A percentile compares a stretch with the other conserved stretches of the same genome.
Evolutionary conservation across 2,113 vertebrate species (phyloP).

Genomic region (Sebastes schlegelii): DNA sequence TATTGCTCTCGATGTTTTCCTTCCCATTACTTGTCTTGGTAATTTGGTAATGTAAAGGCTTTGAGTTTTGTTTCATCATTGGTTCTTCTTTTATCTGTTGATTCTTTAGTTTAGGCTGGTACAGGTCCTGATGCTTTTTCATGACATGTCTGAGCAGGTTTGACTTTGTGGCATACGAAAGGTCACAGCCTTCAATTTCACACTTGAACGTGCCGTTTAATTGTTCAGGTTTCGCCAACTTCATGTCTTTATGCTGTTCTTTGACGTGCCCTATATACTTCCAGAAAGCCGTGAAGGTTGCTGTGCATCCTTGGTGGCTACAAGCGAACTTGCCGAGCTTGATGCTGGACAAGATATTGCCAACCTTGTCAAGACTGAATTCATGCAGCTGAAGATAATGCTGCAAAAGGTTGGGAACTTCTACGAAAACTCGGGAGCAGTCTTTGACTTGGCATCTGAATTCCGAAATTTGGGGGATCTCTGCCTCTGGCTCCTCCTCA

Average conservation of each 20-base stretch:
- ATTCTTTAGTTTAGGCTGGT: slow-evolving; percentile 90
- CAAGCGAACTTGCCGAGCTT: slow-evolving; percentile 90
- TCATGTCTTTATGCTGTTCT: slow-evolving; percentile 87
- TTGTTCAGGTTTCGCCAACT: slow-evolving; percentile 81
- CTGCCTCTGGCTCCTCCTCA: slow-evolving; percentile 78
- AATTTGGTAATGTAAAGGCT: slow-evolving; percentile 83
- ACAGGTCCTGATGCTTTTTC: slow-evolving; percentile 94
- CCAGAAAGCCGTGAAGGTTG: slow-evolving; percentile 87
- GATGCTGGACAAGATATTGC: slow-evolving; percentile 82
- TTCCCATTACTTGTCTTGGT: slow-evolving; percentile 86
- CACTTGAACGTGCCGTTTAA: slow-evolving; percentile 90
- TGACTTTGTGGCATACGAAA: slow-evolving; percentile 93
- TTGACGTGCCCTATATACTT: slow-evolving; percentile 91
- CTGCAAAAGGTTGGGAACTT: slow-evolving; percentile 90
- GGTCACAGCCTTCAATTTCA: slow-evolving; percentile 94
- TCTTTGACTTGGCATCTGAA: slow-evolving; percentile 94
- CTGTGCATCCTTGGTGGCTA: slow-evolving; percentile 90
- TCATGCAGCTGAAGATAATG: slow-evolving; percentile 95
- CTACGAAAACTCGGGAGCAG: slow-evolving; percentile 94
- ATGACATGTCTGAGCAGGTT: slow-evolving; percentile 94
- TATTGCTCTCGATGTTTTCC: slow-evolving; percentile 86
- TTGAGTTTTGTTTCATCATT: slow-evolving; percentile 84
- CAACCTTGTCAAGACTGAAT: slow-evolving; percentile 89
- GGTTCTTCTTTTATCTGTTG: slow-evolving; percentile 86
- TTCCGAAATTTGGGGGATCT: slow-evolving; percentile 85